Base-by-base conservation (phyloP, 1,140 invertebrate species). In the Semibalanus balanoides region DNA sequence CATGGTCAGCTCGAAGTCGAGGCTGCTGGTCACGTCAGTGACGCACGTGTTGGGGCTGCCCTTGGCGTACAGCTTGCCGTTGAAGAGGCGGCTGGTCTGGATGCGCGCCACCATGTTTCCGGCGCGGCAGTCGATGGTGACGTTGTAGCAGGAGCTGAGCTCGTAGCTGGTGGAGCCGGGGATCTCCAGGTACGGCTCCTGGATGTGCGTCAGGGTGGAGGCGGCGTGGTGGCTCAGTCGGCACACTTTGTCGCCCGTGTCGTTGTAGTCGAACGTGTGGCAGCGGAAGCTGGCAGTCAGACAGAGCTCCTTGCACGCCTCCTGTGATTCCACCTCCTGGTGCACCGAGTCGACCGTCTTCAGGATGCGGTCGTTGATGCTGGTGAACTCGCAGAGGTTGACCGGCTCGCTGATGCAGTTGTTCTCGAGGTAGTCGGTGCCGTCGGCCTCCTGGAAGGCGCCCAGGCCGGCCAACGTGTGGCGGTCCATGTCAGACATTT, bases 81-180 rank as follows among this genome's bases (percentile, higher is more conserved):
- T 85, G 82, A 88, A 88, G 70, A 87, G 80, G 77, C 85, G 85
- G 77, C 85, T 86, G 17, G 87, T 87, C 76, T 82, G 82, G 35
- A 87, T 82, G 31, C 79, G 82, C 30, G 86, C 86, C 1, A 86
- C 79, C 85, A 87, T 85, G 75, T 87, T 84, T 9, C 83, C 81
- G 19, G 86, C 82, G 51, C 83, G 81, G 81, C 95, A 97, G 82
- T 95, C 93, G 80, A 96, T 94, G 79, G 91, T 93, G 29, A 96
- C 93, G 83, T 96, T 96, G 87, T 96, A 97, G 83, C 94, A 97
- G 11, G 94, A 94, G 78, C 92, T 92, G 74, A 97, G 85, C 85
- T 97, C 94, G 84, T 95, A 96, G 17, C 94, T 96, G 0, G 82
- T 80, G 28, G 86, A 82, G 3, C 82, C 84, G 28, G 82, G 81